Conservation (phyloP, 92 coral and sea anemone genomes). For the Parazoanthus atlanticus region DNA sequence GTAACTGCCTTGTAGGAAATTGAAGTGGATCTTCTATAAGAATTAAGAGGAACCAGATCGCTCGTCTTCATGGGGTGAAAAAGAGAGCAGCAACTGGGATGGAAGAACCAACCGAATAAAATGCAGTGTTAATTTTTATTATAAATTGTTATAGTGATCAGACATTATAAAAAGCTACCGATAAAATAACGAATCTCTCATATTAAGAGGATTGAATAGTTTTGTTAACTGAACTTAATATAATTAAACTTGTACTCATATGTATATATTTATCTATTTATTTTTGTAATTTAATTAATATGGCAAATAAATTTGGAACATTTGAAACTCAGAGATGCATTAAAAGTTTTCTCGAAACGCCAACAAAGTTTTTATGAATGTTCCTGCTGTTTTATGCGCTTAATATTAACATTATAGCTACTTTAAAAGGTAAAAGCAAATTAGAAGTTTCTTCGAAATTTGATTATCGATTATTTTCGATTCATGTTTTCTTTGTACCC, state of each 20-base stretch:
- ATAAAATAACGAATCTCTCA: constrained; percentile 10
- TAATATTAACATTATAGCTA: too few species aligned
- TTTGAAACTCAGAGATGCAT: neutral
- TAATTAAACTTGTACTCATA: neutral
- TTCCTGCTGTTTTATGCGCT: neutral
- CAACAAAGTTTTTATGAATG: neutral
- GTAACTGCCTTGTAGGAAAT: constrained; percentile 27
- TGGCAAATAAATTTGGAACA: too few species aligned
- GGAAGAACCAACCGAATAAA: constrained; percentile 4
- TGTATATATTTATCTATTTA: too few species aligned
- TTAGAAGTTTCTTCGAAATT: too few species aligned
- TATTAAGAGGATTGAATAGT: constrained; percentile 12
- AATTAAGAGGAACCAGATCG: constrained; percentile 37
- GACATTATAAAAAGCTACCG: neutral
- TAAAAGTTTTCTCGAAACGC: neutral
- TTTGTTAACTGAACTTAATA: neutral
- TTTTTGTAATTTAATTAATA: too few species aligned
- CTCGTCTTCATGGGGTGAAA: neutral
- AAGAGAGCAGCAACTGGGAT: neutral
- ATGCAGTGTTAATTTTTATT: neutral
- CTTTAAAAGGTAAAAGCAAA: too few species aligned
- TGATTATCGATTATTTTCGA: too few species aligned
- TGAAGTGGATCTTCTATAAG: constrained; percentile 27
- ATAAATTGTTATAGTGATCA: neutral
- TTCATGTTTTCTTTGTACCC: too few species aligned